Conservation (phyloP, 2,797 vertebrate species). For the Loriculus beryllinus region DNA sequence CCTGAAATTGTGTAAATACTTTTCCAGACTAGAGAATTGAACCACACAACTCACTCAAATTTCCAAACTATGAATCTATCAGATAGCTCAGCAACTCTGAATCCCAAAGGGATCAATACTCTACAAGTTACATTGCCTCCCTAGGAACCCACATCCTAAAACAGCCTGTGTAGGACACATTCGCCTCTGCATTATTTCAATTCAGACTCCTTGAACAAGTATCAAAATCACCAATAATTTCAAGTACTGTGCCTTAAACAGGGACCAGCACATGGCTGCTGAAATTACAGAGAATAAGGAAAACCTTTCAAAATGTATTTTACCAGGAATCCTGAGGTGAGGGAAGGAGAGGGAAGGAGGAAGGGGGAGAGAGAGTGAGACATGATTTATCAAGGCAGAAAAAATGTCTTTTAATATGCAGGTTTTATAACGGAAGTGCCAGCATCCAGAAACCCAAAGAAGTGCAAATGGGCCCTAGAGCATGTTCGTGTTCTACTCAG, state of each 20-base stretch:
- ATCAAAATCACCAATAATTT: neutral
- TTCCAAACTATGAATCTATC: slow-evolving; percentile 42
- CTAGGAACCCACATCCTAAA: neutral
- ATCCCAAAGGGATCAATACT: slow-evolving; percentile 20
- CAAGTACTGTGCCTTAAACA: neutral
- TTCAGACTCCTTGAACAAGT: neutral
- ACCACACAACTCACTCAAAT: slow-evolving; percentile 6
- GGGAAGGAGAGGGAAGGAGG: rapidly evolving
- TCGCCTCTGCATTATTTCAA: neutral
- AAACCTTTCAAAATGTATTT: neutral
- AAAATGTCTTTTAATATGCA: neutral
- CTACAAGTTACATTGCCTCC: slow-evolving; percentile 9
- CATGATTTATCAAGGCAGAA: neutral
- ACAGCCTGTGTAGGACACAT: neutral
- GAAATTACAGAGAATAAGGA: neutral
- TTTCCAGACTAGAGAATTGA: slow-evolving; percentile 58
- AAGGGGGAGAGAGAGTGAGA: neutral
- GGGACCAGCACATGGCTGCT: neutral
- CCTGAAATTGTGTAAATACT: slow-evolving; percentile 59
- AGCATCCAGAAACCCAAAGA: neutral
- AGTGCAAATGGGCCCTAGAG: neutral
- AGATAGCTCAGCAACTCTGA: slow-evolving; percentile 36
- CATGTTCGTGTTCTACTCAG: neutral
- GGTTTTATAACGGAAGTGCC: neutral
- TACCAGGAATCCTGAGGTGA: neutral